Evolutionary conservation across 2,797 vertebrate genomes (phyloP).

Genomic region (Craterocephalus amniculus): DNA sequence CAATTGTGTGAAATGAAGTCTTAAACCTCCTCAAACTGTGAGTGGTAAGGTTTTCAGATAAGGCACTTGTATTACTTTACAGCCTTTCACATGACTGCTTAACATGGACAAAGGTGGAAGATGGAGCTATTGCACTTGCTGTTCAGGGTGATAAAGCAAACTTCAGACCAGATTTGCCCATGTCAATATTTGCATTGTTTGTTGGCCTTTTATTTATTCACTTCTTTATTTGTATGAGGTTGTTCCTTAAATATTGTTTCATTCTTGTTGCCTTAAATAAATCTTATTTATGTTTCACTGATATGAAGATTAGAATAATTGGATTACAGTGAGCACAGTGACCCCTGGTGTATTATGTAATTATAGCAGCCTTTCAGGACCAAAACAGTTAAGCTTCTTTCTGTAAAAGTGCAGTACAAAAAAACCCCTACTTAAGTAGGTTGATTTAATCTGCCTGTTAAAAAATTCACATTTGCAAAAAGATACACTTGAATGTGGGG

Average conservation of each 20-base stretch:
- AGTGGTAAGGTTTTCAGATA: constrained; percentile 54
- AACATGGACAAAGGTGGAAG: constrained; percentile 9
- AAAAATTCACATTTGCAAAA: background rate
- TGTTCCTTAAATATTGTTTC: too few relatives aligned
- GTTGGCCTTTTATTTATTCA: background rate
- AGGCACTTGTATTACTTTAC: constrained; percentile 40
- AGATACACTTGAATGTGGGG: background rate
- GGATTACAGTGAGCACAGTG: constrained; percentile 12
- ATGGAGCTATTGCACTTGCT: constrained; percentile 32
- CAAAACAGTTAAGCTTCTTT: background rate
- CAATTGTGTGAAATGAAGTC: constrained; percentile 1
- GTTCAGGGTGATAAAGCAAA: background rate
- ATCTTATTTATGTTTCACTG: background rate
- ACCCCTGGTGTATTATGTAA: constrained; percentile 39
- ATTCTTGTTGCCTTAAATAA: too few relatives aligned
- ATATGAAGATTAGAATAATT: background rate
- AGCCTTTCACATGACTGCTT: constrained; percentile 34
- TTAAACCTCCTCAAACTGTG: background rate
- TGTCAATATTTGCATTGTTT: background rate
- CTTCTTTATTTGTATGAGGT: background rate
- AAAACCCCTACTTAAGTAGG: too few relatives aligned
- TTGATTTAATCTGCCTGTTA: too few relatives aligned
- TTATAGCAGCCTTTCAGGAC: constrained; percentile 8
- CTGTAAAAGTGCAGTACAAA: too few relatives aligned
- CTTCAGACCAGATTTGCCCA: constrained; percentile 1